These are phyloP conservation scores for Hozukius guyotensis DNA, from an alignment of 2,797 vertebrate species.

Conservation along the genomic window DNA sequence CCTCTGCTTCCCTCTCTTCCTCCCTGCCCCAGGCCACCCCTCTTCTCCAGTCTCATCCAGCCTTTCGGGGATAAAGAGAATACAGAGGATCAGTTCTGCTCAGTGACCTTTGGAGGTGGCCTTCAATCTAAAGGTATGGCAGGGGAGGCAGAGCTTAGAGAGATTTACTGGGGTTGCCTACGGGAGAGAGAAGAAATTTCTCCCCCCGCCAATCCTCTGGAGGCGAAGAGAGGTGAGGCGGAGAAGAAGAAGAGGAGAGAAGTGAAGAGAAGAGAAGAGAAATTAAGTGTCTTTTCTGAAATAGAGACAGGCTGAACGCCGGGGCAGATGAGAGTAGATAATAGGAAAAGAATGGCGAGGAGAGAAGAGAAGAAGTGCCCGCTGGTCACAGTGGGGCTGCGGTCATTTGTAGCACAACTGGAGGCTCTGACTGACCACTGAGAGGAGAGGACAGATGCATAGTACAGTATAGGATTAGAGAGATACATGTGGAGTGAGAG, in stretches of 20 bases:
- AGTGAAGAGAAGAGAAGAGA: constrained; percentile 13
- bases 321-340: constrained; percentile 43
- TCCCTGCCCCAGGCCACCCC: constrained; percentile 61
- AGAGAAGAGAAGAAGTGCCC: constrained; percentile 33
- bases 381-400: constrained; percentile 57
- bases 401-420: constrained; percentile 67
- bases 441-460: constrained; percentile 57
- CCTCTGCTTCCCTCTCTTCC: constrained; percentile 32
- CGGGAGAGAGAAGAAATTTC: constrained; percentile 64
- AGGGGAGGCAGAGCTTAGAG: constrained; percentile 72
- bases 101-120: constrained; percentile 81
- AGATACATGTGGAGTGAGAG: constrained; percentile 30
- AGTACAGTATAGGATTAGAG: constrained; percentile 62
- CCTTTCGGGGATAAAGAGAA: constrained; percentile 75
- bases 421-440: constrained; percentile 53
- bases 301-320: constrained; percentile 20
- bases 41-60: constrained; percentile 70
- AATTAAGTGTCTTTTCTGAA: constrained; percentile 25
- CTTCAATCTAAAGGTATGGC: constrained; percentile 80
- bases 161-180: constrained; percentile 77
- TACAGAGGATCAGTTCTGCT: constrained; percentile 80
- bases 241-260: constrained; percentile 25
- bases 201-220: constrained; percentile 50
- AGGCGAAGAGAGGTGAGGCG: constrained; percentile 46
- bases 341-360: constrained; percentile 34